Evolutionary conservation across 1,140 invertebrate genomes (phyloP).

Genomic region (Gryon sp.): DNA sequence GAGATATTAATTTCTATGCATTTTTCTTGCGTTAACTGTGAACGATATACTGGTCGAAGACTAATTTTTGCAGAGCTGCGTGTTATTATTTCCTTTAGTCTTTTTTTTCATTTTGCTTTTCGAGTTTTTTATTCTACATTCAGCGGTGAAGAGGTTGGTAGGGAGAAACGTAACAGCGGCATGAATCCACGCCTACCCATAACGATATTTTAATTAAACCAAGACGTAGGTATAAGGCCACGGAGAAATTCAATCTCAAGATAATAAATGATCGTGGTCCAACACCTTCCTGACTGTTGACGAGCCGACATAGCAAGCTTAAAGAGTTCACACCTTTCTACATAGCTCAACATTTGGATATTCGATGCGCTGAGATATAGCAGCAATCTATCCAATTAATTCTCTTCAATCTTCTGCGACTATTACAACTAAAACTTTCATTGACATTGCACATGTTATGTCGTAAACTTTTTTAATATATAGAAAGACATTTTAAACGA

Average conservation of each 20-base stretch:
- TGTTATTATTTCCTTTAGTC: slow-evolving; percentile 58
- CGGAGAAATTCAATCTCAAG: slow-evolving; percentile 80
- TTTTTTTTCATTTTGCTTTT: slow-evolving; percentile 50
- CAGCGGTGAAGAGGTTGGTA: slow-evolving; percentile 31
- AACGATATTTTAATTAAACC: slow-evolving; percentile 81
- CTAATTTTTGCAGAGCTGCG: slow-evolving; percentile 54
- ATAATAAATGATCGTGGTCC: slow-evolving; percentile 80
- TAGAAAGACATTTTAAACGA: too few species aligned
- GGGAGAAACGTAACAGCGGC: slow-evolving; percentile 69
- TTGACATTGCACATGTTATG: too few species aligned
- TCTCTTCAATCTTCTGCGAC: too few species aligned
- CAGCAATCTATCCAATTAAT: slow-evolving; percentile 59
- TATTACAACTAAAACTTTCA: too few species aligned
- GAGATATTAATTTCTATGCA: slow-evolving; percentile 65
- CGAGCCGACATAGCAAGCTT: slow-evolving; percentile 76
- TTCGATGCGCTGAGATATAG: slow-evolving; percentile 44
- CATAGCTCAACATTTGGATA: slow-evolving; percentile 53
- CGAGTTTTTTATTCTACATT: slow-evolving; percentile 57
- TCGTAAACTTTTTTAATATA: too few species aligned
- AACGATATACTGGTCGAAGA: slow-evolving; percentile 53
- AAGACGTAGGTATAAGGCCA: slow-evolving; percentile 71
- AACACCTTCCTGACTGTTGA: slow-evolving; percentile 77
- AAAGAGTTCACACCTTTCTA: slow-evolving; percentile 78
- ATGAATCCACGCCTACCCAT: slow-evolving; percentile 79
- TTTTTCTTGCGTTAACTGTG: slow-evolving; percentile 64